These are phyloP conservation scores for Aphelenchoides fujianensis DNA, from an alignment of 1,140 invertebrate species.

Conservation along the genomic window DNA sequence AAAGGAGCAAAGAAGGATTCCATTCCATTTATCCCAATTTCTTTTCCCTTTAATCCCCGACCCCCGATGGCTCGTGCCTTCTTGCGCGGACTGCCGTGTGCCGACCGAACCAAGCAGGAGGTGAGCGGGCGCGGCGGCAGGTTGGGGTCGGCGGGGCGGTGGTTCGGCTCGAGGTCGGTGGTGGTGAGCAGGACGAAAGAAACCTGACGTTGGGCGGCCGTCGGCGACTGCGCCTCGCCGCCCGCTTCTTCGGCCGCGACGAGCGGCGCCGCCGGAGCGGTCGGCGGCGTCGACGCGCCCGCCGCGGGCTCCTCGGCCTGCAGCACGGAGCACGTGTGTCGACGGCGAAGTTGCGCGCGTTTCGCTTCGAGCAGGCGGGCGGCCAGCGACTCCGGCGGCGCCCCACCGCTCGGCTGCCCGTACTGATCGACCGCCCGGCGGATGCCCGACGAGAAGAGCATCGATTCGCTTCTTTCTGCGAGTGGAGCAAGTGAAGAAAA, in stretches of 20 bases:
- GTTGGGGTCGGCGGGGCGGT: slow-evolving; percentile 14
- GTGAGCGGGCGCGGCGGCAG: background rate
- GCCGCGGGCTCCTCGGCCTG: background rate
- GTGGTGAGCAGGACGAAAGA: background rate
- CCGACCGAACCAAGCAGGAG: background rate
- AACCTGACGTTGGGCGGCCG: slow-evolving; percentile 16
- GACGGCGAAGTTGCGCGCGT: slow-evolving; percentile 51
- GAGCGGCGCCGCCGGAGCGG: background rate
- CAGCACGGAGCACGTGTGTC: slow-evolving; percentile 55
- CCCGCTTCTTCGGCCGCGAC: background rate
- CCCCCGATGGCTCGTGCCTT: background rate
- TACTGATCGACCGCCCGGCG: slow-evolving; percentile 55
- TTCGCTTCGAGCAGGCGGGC: slow-evolving; percentile 44
- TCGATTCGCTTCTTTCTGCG: slow-evolving; percentile 21
- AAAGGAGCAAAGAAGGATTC: too few relatives aligned
- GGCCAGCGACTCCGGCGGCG: slow-evolving; percentile 28
- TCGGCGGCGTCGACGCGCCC: background rate
- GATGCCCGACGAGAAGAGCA: slow-evolving; percentile 56
- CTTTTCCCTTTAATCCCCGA: too few relatives aligned
- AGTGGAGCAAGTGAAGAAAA: slow-evolving; percentile 24
- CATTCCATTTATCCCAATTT: too few relatives aligned
- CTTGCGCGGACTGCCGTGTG: background rate
- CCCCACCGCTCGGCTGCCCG: too few relatives aligned
- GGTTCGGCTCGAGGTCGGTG: background rate
- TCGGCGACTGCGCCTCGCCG: background rate